These are phyloP conservation scores for Ericerus pela DNA, from an alignment of 1,140 invertebrate genomes.

Conservation along the genomic window DNA sequence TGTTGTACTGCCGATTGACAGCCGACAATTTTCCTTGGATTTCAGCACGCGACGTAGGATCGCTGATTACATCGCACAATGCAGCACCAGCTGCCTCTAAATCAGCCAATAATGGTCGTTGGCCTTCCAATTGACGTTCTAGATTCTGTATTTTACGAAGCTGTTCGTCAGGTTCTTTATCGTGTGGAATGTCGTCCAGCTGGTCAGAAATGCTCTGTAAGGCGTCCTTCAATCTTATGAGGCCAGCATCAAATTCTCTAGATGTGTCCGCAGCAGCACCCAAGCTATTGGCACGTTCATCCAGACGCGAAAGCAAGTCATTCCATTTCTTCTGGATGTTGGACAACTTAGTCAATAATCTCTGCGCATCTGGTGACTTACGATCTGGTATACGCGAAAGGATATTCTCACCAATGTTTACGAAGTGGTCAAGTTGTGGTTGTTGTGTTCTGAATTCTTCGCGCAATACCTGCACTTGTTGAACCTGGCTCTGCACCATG, in stretches of 20 bases:
- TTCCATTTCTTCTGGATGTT: constrained; percentile 60
- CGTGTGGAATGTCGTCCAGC: constrained; percentile 62
- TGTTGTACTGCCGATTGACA: constrained; percentile 66
- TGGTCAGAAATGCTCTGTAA: constrained; percentile 73
- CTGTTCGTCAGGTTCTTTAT: constrained; percentile 74
- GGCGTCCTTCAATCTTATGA: constrained; percentile 60
- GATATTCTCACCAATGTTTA: constrained; percentile 62
- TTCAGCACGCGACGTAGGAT: constrained; percentile 74
- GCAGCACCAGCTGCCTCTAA: constrained; percentile 72
- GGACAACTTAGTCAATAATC: constrained; percentile 47
- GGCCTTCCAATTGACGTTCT: constrained; percentile 72
- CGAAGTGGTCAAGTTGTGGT: constrained; percentile 69
- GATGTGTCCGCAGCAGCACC: constrained; percentile 77
- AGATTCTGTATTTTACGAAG: constrained; percentile 67
- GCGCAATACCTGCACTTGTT: constrained; percentile 80
- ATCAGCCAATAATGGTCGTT: constrained; percentile 70
- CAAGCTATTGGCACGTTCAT: constrained; percentile 65
- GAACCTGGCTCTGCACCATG: constrained; percentile 87
- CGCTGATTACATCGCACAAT: constrained; percentile 74
- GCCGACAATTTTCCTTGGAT: constrained; percentile 74
- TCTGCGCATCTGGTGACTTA: constrained; percentile 55
- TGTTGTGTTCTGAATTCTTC: constrained; percentile 86
- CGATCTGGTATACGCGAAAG: constrained; percentile 47
- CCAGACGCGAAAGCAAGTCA: constrained; percentile 58
- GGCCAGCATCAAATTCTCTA: constrained; percentile 74